phyloP scores from a whole-genome alignment of 2,797 vertebrate species.

The Loriculus beryllinus region DNA sequence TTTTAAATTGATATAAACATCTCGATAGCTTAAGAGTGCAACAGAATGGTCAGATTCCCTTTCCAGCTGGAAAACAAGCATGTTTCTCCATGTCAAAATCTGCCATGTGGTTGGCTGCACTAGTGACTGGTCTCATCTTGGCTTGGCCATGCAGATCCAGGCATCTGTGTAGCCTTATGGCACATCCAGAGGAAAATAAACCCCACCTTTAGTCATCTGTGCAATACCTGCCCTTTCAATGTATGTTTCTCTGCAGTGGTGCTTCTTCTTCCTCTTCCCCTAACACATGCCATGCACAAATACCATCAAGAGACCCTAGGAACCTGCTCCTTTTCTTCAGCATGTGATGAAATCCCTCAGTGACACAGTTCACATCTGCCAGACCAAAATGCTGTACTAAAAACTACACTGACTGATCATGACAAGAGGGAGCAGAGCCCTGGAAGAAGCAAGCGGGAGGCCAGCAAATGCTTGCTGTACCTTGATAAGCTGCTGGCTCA shows the following conservation, averaged over 20 bases:
- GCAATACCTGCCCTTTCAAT: background rate
- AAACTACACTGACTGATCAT: background rate
- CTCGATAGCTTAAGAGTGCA: slow-evolving; percentile 13
- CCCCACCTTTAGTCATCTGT: background rate
- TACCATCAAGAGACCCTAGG: background rate
- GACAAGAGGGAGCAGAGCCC: background rate
- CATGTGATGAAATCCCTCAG: background rate
- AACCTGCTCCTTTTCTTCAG: background rate
- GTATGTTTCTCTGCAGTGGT: background rate
- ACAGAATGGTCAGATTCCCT: background rate
- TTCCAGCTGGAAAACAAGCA: slow-evolving; percentile 29
- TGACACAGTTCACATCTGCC: background rate
- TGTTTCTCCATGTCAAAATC: background rate
- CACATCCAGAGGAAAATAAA: background rate
- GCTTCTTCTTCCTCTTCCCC: background rate
- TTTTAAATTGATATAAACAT: slow-evolving; percentile 40
- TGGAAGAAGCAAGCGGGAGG: background rate
- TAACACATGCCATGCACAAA: background rate
- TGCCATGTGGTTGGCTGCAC: background rate
- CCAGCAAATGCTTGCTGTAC: background rate
- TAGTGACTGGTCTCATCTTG: background rate
- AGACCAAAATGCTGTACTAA: background rate
- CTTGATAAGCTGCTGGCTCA: background rate
- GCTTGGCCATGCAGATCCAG: background rate
- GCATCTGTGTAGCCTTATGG: background rate